Base-by-base conservation (phyloP, 2,113 vertebrate species). In the Ameiurus melas region DNA sequence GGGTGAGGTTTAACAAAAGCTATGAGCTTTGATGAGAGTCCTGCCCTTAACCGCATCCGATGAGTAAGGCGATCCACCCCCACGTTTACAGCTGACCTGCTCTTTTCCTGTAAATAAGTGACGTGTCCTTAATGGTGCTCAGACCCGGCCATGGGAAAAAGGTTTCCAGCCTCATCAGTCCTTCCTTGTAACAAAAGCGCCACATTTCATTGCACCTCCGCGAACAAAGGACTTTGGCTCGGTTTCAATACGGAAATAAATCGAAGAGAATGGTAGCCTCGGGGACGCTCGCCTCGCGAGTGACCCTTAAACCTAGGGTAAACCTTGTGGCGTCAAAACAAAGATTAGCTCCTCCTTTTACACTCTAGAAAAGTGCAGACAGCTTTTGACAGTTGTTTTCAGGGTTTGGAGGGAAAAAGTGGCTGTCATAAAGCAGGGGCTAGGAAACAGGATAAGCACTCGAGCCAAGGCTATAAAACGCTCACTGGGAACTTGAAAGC, bases 401-500 rank as follows among this genome's bases (percentile, higher is more conserved):
- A 47, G 43, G 93, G 94, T 94, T 95, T 94, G 92, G 92, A 92
- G 91, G 83, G 93, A 93, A 93, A 93, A 92, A 94, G 89, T 91
- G 92, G 92, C 94, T 92, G 93, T 94, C 94, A 94, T 96, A 96
- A 96, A 96, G 94, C 92, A 89, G 83, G 90, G 94, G 92, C 90
- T 93, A 95, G 93, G 94, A 96, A 96, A 95, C 95, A 95, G 95
- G 94, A 95, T 95, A 96, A 96, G 94, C 92, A 92, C 94, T 95
- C 93, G 90, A 95, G 94, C 94, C 95, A 95, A 95, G 91, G 94
- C 94, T 94, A 94, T 96, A 96, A 96, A 96, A 95, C 39, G 91
- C 95, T 94, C 93, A 94, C 94, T 95, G 95, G 95, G 94, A 96
- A 96, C 94, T 95, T 95, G 94, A 96, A 96, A 96, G 95, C 93